Evolutionary conservation across 1,140 invertebrate species (phyloP), one percentile per base, ranked within the genome.

Genomic region (Oreohelix idahoensis): DNA sequence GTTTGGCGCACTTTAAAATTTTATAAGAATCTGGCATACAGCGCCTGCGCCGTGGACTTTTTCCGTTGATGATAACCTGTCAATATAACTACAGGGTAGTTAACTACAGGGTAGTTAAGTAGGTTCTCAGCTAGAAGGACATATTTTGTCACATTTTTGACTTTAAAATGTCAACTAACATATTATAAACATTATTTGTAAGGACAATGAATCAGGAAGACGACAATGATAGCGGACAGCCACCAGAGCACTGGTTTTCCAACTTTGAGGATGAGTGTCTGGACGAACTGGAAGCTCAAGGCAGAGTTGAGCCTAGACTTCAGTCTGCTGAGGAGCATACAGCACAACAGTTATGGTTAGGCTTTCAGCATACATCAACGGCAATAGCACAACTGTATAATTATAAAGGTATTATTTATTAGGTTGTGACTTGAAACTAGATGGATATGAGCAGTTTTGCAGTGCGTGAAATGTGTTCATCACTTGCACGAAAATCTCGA

Each of bases 291-390:
- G 95, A 96, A 91, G 94, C 96, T 36, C 87, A 90, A 90, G 94
- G 95, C 81, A 94, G 96, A 93, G 94, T 94, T 90, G 96, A 96
- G 92, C 94, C 94, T 87, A 94, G 94, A 90, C 94, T 95, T 86
- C 94, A 95, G 90, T 94, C 93, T 87, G 95, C 96, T 91, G 94
- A 94, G 89, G 95, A 96, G 90, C 93, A 94, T 87, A 94, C 94
- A 86, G 94, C 94, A 84, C 95, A 96, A 87, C 95, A 95, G 92
- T 93, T 96, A 86, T 96, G 95, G 95, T 93, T 94, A 83, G 94
- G 94, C 84, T 96, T 96, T 93, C 96, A 96, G 91, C 96, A 95
- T 90, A 95, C 96, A 66, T 96, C 96, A 76, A 95, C 95, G 74
- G 94, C 95, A 86, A 95, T 96, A 90, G 96, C 96, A 89, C 95